phyloP scores from a whole-genome alignment of 2,113 vertebrate genomes.

The Echinops telfairi region DNA sequence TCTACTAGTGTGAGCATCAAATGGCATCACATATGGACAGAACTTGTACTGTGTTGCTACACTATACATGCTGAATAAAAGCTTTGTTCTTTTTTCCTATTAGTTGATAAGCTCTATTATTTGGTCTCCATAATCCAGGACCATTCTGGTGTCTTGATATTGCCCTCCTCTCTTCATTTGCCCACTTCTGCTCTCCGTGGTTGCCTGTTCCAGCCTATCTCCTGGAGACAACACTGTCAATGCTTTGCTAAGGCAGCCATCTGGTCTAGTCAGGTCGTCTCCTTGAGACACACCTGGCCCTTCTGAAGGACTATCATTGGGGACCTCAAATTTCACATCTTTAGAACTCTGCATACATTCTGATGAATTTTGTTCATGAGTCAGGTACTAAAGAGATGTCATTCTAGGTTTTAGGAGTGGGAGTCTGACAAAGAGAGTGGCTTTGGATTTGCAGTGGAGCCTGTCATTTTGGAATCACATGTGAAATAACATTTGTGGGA shows the following conservation, averaged over 20 bases:
- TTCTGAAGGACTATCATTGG: background rate
- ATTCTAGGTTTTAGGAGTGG: background rate
- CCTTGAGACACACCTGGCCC: accelerated
- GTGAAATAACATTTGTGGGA: background rate
- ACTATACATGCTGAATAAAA: too few relatives aligned
- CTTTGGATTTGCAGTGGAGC: background rate
- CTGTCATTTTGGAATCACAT: background rate
- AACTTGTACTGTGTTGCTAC: too few relatives aligned
- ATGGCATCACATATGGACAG: accelerated
- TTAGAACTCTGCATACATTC: background rate
- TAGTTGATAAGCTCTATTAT: too few relatives aligned
- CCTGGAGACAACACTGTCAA: too few relatives aligned
- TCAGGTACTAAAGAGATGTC: background rate
- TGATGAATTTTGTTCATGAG: background rate
- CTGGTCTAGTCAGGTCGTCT: too few relatives aligned
- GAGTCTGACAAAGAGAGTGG: background rate
- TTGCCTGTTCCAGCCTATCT: background rate
- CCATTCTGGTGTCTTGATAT: accelerated
- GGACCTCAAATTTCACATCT: background rate
- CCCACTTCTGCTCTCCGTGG: background rate
- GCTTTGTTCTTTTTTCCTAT: background rate
- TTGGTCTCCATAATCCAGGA: accelerated
- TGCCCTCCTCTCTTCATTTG: background rate
- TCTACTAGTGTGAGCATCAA: background rate
- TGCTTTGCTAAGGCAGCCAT: background rate